These are phyloP conservation scores for Hylaea fasciaria DNA, from an alignment of 2,888 invertebrate genomes.

Conservation along the genomic window DNA sequence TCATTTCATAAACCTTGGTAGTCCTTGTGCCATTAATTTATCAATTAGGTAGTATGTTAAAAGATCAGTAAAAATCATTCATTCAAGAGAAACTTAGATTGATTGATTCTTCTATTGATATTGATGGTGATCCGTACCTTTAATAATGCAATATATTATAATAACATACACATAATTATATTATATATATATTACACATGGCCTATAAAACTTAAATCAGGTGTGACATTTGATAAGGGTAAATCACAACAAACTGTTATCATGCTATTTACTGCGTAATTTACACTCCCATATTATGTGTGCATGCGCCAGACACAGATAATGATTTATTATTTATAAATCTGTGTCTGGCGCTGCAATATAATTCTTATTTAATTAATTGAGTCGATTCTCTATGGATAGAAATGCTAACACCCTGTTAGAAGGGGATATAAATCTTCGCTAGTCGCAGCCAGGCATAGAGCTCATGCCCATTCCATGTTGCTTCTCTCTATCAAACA, in stretches of 20 bases:
- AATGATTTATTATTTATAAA: constrained; percentile 33
- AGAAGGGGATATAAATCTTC: no score
- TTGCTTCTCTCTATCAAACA: no score
- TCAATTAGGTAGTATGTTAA: constrained; percentile 5
- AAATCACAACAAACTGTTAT: constrained; percentile 42
- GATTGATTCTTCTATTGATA: no score
- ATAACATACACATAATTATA: not conserved
- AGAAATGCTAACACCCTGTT: not conserved
- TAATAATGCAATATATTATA: no score
- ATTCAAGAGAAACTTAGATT: constrained; percentile 1
- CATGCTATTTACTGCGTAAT: constrained; percentile 39
- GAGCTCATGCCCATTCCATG: no score
- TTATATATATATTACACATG: constrained; percentile 8
- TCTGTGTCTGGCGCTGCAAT: no score
- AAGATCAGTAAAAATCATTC: constrained; percentile 2
- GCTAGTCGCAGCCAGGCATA: no score
- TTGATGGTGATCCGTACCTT: no score
- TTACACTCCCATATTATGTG: constrained; percentile 26
- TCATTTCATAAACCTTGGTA: no score
- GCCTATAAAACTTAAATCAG: constrained; percentile 25
- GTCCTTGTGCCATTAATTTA: constrained; percentile 5
- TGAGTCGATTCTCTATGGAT: constrained; percentile 6
- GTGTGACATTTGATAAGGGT: constrained; percentile 33
- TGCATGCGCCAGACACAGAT: constrained; percentile 29
- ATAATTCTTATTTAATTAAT: constrained; percentile 11